Percentiles rank a stretch among this genome's conserved stretches.
phyloP scores from a whole-genome alignment of 2,888 invertebrate species.

The Stomorhina lunata region DNA sequence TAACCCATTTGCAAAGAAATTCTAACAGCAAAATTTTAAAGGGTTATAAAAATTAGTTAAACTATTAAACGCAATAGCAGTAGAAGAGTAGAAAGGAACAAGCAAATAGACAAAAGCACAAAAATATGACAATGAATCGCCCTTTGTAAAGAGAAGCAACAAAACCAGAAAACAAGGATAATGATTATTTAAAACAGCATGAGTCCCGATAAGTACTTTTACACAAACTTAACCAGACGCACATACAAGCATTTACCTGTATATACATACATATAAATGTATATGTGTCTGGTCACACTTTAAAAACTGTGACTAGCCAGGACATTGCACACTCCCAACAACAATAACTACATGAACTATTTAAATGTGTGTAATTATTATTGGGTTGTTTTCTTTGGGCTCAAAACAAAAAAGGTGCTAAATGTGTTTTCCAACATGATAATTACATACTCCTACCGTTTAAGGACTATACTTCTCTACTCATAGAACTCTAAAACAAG shows the following conservation, averaged over 20 bases:
- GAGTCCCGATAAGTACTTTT: not conserved
- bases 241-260: not conserved
- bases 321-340: not conserved
- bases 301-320: slow-evolving; percentile 2
- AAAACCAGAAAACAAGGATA: slow-evolving; percentile 24
- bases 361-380: slow-evolving; percentile 11
- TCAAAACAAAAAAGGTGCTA: slow-evolving; percentile 73
- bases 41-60: slow-evolving; percentile 25
- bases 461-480: not conserved
- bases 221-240: not conserved
- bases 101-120: not conserved
- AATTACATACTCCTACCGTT: slow-evolving; percentile 66
- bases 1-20: slow-evolving; percentile 37
- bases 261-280: not conserved
- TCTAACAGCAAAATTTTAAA: not conserved
- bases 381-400: slow-evolving; percentile 26
- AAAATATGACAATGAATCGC: slow-evolving; percentile 23
- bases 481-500: too few relatives aligned
- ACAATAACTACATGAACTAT: not conserved
- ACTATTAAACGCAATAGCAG: not conserved
- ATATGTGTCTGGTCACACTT: slow-evolving; percentile 24
- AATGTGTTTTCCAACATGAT: slow-evolving; percentile 70
- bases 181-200: slow-evolving; percentile 17
- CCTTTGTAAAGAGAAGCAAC: not conserved
- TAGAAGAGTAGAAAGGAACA: too few relatives aligned